Percentiles rank a stretch among this genome's conserved stretches.
These are phyloP conservation scores for Drosophila nr. medialis DNA, from an alignment of 2,888 invertebrate genomes.

Conservation along the genomic window DNA sequence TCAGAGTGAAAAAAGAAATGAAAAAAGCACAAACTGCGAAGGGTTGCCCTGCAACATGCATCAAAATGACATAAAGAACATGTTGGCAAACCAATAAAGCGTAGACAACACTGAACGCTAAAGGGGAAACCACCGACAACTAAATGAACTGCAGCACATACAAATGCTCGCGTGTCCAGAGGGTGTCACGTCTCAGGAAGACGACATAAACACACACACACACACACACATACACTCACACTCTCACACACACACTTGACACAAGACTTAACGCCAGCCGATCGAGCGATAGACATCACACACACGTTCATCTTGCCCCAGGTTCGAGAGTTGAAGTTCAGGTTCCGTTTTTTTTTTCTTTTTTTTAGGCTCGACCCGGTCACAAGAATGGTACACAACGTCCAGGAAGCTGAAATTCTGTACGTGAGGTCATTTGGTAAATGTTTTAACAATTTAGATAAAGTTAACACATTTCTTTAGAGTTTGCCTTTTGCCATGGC, in stretches of 20 bases:
- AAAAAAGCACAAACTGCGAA: conserved; percentile 33
- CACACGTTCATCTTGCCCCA: conserved; percentile 20
- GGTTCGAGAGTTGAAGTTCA: neutral
- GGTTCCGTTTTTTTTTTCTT: neutral
- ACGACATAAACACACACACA: conserved; percentile 14
- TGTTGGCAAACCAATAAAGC: conserved; percentile 73
- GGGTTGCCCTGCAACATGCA: conserved; percentile 70
- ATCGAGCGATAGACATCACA: conserved; percentile 59
- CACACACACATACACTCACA: conserved; percentile 16
- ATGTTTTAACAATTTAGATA: conserved; percentile 83
- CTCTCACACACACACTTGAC: conserved; percentile 5
- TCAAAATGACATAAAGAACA: conserved; percentile 71
- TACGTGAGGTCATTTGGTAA: conserved; percentile 83
- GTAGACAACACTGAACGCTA: conserved; percentile 49
- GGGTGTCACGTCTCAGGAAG: conserved; percentile 59
- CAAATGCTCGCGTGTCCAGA: conserved; percentile 12
- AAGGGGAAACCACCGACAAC: conserved; percentile 19
- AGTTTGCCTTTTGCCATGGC: conserved; percentile 15
- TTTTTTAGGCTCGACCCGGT: conserved; percentile 1
- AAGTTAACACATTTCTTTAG: conserved; percentile 81
- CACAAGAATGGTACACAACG: conserved; percentile 18
- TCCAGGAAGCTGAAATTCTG: conserved; percentile 45
- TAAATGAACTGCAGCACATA: conserved; percentile 59
- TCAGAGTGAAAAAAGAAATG: conserved; percentile 36
- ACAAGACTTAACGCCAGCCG: conserved; percentile 40